Base-by-base conservation (phyloP, 2,797 vertebrate species). In the Chaenodraco wilsoni region DNA sequence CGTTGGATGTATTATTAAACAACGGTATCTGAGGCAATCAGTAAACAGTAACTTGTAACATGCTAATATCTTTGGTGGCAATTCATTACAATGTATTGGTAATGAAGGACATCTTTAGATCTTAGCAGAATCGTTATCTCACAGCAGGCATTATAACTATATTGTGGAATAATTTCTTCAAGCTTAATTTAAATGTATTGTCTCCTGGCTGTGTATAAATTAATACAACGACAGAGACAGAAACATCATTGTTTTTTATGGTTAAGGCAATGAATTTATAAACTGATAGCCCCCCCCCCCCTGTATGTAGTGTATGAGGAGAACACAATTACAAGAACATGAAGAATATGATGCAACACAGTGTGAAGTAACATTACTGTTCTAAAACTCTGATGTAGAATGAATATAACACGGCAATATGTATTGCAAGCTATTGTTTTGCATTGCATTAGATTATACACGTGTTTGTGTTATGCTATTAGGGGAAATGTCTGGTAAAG, bases 31-130 rank as follows among this genome's bases (percentile, higher is more conserved):
- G 58, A 74, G 63, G 59, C 72, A 84, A 79, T 67, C 62, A 27
- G 54, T 40, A 51, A 82, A 69, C 63, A 81, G 7, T 56, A 15
- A 21, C 12, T 41, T 70, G 33, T 70, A 87, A 78, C 16, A 14
- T 12, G 56, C n/a, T 41, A 51, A n/a, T 59, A 64, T 56, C 69
- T n/a, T 23, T 41, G 15, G 33, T 44, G 43, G 17, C 17, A 23
- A 65, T 84, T 48, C 72, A 88, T 83, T 60, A 81, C 84, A 48
- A 83, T 72, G 16, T 69, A 60, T 54, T 40, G 64, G 67, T 43
- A 17, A 15, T 49, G 33, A 70, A 75, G 55, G 21, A 6, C 37
- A 69, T 11, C 33, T 19, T 71, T 1, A 58, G 68, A 79, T 78
- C 61, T 75, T 37, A 54, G 40, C 48, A 33, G 3, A 62, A 52